A percentile compares a stretch with the other conserved stretches of the same genome.
phyloP scores from a whole-genome alignment of 2,888 invertebrate species.

The Nipponacmea schrenckii region DNA sequence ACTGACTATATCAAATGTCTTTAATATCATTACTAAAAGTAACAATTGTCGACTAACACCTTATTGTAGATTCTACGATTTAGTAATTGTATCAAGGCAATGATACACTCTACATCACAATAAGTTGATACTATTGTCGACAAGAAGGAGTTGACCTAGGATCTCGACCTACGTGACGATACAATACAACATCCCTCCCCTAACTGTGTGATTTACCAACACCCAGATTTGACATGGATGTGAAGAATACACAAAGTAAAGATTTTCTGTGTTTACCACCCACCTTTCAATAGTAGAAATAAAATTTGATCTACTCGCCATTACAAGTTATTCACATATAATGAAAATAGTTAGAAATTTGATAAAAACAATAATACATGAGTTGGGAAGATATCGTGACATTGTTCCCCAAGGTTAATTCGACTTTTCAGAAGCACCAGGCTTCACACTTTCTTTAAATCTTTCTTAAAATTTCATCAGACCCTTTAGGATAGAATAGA shows the following conservation, averaged over 20 bases:
- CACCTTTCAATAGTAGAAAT: neutral
- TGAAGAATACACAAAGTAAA: slow-evolving; percentile 4
- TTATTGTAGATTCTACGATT: neutral
- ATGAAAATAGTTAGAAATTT: no score
- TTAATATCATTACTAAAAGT: no score
- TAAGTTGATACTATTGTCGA: slow-evolving; percentile 3
- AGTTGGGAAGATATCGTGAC: no score
- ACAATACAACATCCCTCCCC: neutral
- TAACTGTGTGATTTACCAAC: slow-evolving; percentile 7
- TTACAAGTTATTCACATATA: no score
- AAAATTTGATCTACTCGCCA: neutral
- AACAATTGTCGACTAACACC: neutral
- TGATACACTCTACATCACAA: neutral
- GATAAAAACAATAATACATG: no score
- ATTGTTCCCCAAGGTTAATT: no score
- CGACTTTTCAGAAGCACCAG: no score
- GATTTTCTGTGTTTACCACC: neutral
- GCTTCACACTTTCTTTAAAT: no score
- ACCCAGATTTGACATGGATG: neutral
- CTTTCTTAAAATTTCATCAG: no score
- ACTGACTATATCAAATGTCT: no score
- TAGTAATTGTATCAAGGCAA: neutral
- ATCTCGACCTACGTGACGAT: neutral
- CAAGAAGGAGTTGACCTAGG: neutral
- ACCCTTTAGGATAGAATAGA: no score